These are phyloP conservation scores for Oryzias woworae DNA, from an alignment of 2,113 vertebrate genomes.

Conservation along the genomic window DNA sequence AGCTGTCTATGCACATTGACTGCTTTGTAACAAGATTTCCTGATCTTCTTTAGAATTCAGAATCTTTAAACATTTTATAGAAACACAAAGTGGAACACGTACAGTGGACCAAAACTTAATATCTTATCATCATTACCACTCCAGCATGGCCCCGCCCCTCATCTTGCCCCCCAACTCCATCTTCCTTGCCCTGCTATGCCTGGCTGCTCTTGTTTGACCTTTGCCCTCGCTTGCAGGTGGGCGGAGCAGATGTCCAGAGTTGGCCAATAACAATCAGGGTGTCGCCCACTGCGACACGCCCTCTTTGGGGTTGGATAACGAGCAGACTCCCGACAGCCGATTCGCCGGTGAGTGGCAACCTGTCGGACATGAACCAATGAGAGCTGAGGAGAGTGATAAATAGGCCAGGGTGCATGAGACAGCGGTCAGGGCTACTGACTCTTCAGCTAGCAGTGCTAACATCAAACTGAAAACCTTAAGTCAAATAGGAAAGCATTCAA, in stretches of 20 bases:
- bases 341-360: slow-evolving; percentile 98
- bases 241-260: slow-evolving; percentile 89
- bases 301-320: slow-evolving; percentile 98
- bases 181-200: slow-evolving; percentile 63
- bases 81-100: too few relatives aligned
- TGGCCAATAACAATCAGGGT: slow-evolving; percentile 99
- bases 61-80: too few relatives aligned
- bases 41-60: too few relatives aligned
- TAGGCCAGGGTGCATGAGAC: slow-evolving; percentile 33
- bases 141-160: slow-evolving; percentile 53
- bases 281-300: slow-evolving; percentile 85
- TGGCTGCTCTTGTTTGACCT: slow-evolving; percentile 82
- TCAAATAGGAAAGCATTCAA: not conserved
- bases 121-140: slow-evolving; percentile 17
- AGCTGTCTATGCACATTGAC: not conserved
- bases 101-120: too few relatives aligned
- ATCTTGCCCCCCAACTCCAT: slow-evolving; percentile 9
- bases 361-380: slow-evolving; percentile 86
- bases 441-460: slow-evolving; percentile 16
- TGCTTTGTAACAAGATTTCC: slow-evolving; percentile 3
- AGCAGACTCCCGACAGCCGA: slow-evolving; percentile 95
- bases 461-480: slow-evolving; percentile 4
- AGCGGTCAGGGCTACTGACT: slow-evolving; percentile 9
- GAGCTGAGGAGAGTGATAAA: slow-evolving; percentile 43
- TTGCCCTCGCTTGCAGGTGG: slow-evolving; percentile 85